Percentiles rank a stretch among this genome's conserved stretches.
Conservation (phyloP, 2,113 vertebrate genomes). For the Psilopsiagon aymara region DNA sequence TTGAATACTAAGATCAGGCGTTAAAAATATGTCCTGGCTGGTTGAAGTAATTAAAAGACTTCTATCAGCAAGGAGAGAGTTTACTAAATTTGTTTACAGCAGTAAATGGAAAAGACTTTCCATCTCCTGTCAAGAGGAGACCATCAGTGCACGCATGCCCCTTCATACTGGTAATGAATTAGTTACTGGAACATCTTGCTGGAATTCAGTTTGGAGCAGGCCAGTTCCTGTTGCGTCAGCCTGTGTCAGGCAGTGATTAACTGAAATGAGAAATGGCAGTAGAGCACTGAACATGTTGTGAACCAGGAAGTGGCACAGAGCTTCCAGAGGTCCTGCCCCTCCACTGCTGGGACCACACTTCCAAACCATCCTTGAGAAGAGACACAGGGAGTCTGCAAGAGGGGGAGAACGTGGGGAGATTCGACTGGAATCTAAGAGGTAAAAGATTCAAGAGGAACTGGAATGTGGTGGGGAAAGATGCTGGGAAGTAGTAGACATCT, state of each 20-base stretch:
- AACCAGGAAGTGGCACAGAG: not conserved
- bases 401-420: not conserved
- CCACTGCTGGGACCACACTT: rapidly evolving
- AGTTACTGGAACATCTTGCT: not conserved
- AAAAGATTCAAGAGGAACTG: not conserved
- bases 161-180: not conserved
- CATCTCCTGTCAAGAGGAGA: slow-evolving; percentile 28
- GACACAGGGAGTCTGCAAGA: not conserved
- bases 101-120: not conserved
- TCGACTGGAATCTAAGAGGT: not conserved
- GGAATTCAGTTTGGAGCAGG: not conserved
- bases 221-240: not conserved
- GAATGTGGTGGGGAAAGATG: not conserved
- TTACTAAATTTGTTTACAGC: slow-evolving; percentile 40
- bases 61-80: slow-evolving; percentile 39
- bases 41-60: slow-evolving; percentile 59
- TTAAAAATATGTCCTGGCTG: slow-evolving; percentile 54
- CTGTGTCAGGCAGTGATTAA: not conserved
- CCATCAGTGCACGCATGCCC: not conserved
- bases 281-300: not conserved
- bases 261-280: not conserved
- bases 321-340: not conserved
- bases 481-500: not conserved
- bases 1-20: slow-evolving; percentile 43
- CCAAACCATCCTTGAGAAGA: rapidly evolving